phyloP scores from a whole-genome alignment of 2,113 vertebrate genomes.

The Oryzias curvinotus region DNA sequence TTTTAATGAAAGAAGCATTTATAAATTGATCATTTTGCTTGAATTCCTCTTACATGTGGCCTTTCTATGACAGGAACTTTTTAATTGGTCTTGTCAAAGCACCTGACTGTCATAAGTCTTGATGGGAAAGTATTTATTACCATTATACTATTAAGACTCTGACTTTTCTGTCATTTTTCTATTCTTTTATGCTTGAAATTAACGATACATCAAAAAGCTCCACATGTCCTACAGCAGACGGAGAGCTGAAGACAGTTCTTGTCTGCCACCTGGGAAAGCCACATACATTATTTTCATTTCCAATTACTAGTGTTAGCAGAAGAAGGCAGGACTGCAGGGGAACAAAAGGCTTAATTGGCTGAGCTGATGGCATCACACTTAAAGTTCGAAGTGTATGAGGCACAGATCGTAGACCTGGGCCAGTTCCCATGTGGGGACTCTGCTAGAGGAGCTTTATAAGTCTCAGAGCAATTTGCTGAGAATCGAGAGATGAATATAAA shows the following conservation, averaged over 20 bases:
- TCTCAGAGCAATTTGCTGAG: slow-evolving; percentile 80
- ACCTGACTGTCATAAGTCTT: too few relatives aligned
- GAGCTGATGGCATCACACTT: slow-evolving; percentile 71
- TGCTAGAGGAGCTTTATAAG: slow-evolving; percentile 68
- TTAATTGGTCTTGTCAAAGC: too few relatives aligned
- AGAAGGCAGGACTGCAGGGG: slow-evolving; percentile 46
- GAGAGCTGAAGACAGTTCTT: slow-evolving; percentile 21
- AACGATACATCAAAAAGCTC: slow-evolving; percentile 33
- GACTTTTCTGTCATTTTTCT: slow-evolving; percentile 12
- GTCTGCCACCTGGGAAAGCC: slow-evolving; percentile 31
- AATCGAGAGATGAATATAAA: slow-evolving; percentile 63
- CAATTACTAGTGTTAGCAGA: slow-evolving; percentile 52
- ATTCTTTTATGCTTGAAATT: slow-evolving; percentile 40
- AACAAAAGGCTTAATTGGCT: slow-evolving; percentile 76
- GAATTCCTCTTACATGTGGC: too few relatives aligned
- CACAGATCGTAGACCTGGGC: slow-evolving; percentile 69
- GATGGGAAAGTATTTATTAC: neutral
- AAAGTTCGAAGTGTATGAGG: slow-evolving; percentile 74
- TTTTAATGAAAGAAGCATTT: too few relatives aligned
- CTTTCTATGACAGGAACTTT: too few relatives aligned
- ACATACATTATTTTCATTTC: slow-evolving; percentile 63
- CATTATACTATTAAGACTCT: neutral
- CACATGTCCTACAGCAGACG: slow-evolving; percentile 33
- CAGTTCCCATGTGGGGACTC: slow-evolving; percentile 73
- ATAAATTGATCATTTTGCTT: too few relatives aligned